phyloP scores from a whole-genome alignment of 2,797 vertebrate genomes.

The Acanthopagrus latus region DNA sequence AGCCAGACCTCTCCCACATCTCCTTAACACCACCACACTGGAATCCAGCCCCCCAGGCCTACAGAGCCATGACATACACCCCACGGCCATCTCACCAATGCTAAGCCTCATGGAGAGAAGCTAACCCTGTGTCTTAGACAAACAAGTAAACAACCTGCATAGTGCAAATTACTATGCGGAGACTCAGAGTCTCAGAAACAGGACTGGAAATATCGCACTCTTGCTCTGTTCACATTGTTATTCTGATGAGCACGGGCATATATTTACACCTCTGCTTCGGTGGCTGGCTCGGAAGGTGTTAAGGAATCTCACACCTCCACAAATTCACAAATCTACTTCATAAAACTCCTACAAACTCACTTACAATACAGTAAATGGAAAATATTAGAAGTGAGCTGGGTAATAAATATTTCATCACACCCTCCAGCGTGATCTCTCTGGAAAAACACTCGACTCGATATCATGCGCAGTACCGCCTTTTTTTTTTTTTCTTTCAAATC shows the following conservation, averaged over 20 bases:
- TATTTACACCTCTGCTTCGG: slow-evolving; percentile 72
- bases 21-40: slow-evolving; percentile 73
- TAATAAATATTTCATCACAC: slow-evolving; percentile 75
- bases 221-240: slow-evolving; percentile 61
- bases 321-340: slow-evolving; percentile 60
- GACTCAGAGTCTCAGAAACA: slow-evolving; percentile 36
- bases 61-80: slow-evolving; percentile 74
- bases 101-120: slow-evolving; percentile 73
- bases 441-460: slow-evolving; percentile 47
- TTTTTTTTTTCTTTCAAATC: slow-evolving; percentile 5
- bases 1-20: slow-evolving; percentile 80
- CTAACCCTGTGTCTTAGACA: slow-evolving; percentile 65
- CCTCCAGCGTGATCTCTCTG: slow-evolving; percentile 56
- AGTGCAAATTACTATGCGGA: slow-evolving; percentile 51
- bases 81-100: slow-evolving; percentile 71
- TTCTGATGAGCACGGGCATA: slow-evolving; percentile 64
- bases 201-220: slow-evolving; percentile 47
- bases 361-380: slow-evolving; percentile 68
- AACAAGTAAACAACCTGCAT: slow-evolving; percentile 73
- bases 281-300: slow-evolving; percentile 49
- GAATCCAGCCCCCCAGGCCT: slow-evolving; percentile 66
- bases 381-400: slow-evolving; percentile 62
- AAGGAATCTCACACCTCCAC: slow-evolving; percentile 70
- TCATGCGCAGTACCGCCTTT: slow-evolving; percentile 22
- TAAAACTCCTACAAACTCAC: slow-evolving; percentile 63